Base-by-base conservation (phyloP, 2,797 vertebrate species). In the Rhincodon typus region DNA sequence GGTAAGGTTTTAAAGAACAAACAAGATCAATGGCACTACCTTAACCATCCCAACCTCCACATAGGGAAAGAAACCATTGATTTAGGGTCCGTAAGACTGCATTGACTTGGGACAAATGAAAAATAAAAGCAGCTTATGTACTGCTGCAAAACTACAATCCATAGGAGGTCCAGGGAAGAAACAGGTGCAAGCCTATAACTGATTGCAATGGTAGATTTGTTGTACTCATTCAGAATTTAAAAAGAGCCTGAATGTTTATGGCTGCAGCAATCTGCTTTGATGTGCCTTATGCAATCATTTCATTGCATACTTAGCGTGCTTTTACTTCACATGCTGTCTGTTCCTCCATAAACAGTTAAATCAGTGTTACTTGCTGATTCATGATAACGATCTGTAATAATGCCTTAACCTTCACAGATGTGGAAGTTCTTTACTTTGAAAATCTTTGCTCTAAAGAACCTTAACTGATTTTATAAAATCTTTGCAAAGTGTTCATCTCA, bases 301-400 rank as follows among this genome's bases (percentile, higher is more conserved):
- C 19, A 67, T 67, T 69, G 8, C 66, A 69, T 67, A 69, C 90
- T 23, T 42, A 42, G 42, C 38, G 82, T 38, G 77, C 34, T 38
- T 79, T 79, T 79, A 79, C 17, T 91, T n/a, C 62, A 66, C n/a
- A 38, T 91, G 38, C 57, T 62, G 27, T 90, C 62, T 67, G 42
- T 67, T 88, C 50, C 27, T 67, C 19, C 3, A 62, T n/a, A 67
- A 19, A 67, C n/a, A 67, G n/a, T 91, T 34, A n/a, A 38, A 91
- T 91, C 88, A 19, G 57, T 38, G 66, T 91, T 91, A 91, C 62
- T 91, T 7, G 17, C n/a, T 93, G n/a, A 93, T 93, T 67, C 62
- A 38, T 21, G 62, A 67, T 93, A 66, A 67, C 23, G 19, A 93
- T 91, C 57, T 66, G 57, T 23, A 93, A 67, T 67, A 25, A n/a